Evolutionary conservation across 2,888 invertebrate species (phyloP).

Genomic region (Carcina quercana): DNA sequence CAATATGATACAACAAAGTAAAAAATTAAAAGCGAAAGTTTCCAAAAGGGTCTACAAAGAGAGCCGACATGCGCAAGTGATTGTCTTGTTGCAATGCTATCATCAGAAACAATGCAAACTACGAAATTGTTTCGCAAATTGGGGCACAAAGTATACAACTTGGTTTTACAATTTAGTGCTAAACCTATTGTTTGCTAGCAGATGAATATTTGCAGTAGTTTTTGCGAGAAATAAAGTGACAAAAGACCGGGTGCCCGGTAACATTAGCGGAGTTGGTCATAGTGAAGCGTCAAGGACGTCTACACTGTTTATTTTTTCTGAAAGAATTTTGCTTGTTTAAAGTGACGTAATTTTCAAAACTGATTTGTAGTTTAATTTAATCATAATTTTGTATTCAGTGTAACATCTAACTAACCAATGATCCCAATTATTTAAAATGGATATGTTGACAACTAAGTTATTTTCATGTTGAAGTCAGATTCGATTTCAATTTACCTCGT

Average conservation of each 20-base stretch:
- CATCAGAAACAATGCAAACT: conserved; percentile 47
- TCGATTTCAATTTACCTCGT: no score
- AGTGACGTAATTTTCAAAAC: no score
- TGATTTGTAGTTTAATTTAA: no score
- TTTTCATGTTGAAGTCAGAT: no score
- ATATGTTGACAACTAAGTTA: no score
- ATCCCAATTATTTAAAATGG: no score
- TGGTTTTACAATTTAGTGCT: conserved; percentile 46
- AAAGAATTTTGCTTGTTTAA: no score
- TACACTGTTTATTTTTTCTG: no score
- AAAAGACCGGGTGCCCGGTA: conserved; percentile 41
- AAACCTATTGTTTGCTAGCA: conserved; percentile 32
- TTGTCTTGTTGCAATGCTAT: conserved; percentile 52
- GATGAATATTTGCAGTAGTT: conserved; percentile 56
- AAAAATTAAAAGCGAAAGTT: conserved; percentile 51
- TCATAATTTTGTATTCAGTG: no score
- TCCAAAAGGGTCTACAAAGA: conserved; percentile 48
- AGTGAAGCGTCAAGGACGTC: conserved; percentile 38
- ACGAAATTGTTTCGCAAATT: conserved; percentile 51
- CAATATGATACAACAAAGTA: conserved; percentile 26
- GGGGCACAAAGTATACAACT: conserved; percentile 36
- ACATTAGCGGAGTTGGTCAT: no score
- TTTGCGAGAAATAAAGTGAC: conserved; percentile 45
- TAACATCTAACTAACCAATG: no score
- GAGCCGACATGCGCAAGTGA: conserved; percentile 52